Percentiles rank a stretch among this genome's conserved stretches.
These are phyloP conservation scores for Iselma pallidipennis DNA, from an alignment of 2,888 invertebrate species.

Conservation along the genomic window DNA sequence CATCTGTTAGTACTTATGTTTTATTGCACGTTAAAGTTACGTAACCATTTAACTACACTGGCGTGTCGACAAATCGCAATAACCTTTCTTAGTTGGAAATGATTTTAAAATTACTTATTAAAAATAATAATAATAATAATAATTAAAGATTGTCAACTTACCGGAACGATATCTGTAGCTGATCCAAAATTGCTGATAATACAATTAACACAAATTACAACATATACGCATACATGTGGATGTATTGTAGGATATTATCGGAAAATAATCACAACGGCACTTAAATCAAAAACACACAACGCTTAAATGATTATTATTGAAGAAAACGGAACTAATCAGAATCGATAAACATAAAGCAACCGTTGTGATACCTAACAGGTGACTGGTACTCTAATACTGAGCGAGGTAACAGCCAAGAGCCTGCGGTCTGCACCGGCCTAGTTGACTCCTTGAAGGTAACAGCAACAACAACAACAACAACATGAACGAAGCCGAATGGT, in stretches of 20 bases:
- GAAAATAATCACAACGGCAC: background rate
- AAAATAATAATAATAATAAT: no score
- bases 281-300: background rate
- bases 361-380: conserved; percentile 5
- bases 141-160: no score
- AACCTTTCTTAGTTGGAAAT: background rate
- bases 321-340: background rate
- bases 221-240: no score
- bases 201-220: background rate
- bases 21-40: conserved; percentile 2
- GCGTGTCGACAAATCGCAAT: conserved; percentile 8
- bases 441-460: conserved; percentile 44
- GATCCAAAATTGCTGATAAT: background rate
- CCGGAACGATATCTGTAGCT: background rate
- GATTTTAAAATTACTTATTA: background rate
- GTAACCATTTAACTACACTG: conserved; percentile 4
- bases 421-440: conserved; percentile 45
- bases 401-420: conserved; percentile 39
- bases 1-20: conserved; percentile 9
- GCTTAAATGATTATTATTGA: background rate
- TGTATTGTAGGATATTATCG: no score
- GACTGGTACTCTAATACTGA: conserved; percentile 10
- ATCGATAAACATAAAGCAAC: background rate
- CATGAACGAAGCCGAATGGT: conserved; percentile 13
- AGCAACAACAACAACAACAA: conserved; percentile 39